phyloP scores from a whole-genome alignment of 2,113 vertebrate species.

The Meleagris gallopavo region DNA sequence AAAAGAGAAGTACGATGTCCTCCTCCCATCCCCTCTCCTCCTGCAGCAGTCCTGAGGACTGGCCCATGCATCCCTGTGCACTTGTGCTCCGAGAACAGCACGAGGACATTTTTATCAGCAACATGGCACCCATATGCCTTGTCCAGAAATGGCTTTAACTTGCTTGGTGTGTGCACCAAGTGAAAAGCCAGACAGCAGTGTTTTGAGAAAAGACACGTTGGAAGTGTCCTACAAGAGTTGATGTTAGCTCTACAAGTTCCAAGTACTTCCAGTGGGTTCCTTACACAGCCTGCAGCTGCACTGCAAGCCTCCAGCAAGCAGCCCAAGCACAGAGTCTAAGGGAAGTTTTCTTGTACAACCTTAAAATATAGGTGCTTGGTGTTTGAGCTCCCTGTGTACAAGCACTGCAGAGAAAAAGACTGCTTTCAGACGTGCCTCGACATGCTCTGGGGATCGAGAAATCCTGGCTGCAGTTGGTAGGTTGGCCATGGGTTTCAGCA shows the following conservation, averaged over 20 bases:
- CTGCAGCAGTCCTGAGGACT: neutral
- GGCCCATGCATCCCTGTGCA: neutral
- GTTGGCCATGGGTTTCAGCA: neutral
- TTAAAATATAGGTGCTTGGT: neutral
- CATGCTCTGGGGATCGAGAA: neutral
- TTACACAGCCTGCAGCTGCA: fast-evolving
- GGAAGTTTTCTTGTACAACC: neutral
- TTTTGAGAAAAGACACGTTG: neutral
- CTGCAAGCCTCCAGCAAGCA: neutral
- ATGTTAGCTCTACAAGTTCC: neutral
- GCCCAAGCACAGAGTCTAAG: neutral
- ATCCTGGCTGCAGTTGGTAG: neutral
- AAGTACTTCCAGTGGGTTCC: neutral
- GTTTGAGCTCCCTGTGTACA: neutral
- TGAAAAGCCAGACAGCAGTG: neutral
- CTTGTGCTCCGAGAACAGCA: neutral
- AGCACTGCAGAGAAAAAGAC: neutral
- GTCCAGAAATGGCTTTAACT: neutral
- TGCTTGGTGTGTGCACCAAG: fast-evolving
- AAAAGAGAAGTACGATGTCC: neutral
- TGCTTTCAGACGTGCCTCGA: neutral
- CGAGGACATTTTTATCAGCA: neutral
- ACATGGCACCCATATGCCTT: fast-evolving
- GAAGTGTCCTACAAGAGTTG: neutral
- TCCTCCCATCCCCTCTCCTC: neutral